phyloP scores from a whole-genome alignment of 2,888 invertebrate species.

The Ferrisia virgata region DNA sequence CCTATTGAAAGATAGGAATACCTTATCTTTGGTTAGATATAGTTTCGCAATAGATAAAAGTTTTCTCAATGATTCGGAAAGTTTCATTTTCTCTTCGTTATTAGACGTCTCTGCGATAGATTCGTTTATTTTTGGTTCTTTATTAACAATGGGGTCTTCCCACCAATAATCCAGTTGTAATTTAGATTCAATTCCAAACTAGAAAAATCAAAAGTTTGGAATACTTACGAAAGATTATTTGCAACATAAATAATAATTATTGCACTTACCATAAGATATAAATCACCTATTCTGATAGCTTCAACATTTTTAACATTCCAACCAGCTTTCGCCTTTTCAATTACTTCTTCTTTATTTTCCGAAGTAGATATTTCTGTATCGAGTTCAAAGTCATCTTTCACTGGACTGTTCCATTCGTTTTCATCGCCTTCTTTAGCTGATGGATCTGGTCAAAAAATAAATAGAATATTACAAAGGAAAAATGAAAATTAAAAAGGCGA shows the following conservation, averaged over 20 bases:
- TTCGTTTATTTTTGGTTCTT: conserved; percentile 11
- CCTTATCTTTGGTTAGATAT: conserved; percentile 52
- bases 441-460: conserved; percentile 51
- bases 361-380: conserved; percentile 48
- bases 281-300: conserved; percentile 80
- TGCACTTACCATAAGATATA: conserved; percentile 74
- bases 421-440: conserved; percentile 19
- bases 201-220: conserved; percentile 48
- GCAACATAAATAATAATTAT: neutral
- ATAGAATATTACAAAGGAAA: neutral
- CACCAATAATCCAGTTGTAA: conserved; percentile 77
- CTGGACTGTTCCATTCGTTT: conserved; percentile 54
- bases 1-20: neutral
- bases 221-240: neutral
- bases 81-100: conserved; percentile 42
- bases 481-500: neutral
- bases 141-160: conserved; percentile 56
- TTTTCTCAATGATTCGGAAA: conserved; percentile 52
- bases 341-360: conserved; percentile 51
- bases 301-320: conserved; percentile 77
- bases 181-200: conserved; percentile 73
- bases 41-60: conserved; percentile 56
- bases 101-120: conserved; percentile 26
- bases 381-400: conserved; percentile 55
- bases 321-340: conserved; percentile 57